Conservation (phyloP, 2,888 invertebrate species). For the Epinotia brunnichana region DNA sequence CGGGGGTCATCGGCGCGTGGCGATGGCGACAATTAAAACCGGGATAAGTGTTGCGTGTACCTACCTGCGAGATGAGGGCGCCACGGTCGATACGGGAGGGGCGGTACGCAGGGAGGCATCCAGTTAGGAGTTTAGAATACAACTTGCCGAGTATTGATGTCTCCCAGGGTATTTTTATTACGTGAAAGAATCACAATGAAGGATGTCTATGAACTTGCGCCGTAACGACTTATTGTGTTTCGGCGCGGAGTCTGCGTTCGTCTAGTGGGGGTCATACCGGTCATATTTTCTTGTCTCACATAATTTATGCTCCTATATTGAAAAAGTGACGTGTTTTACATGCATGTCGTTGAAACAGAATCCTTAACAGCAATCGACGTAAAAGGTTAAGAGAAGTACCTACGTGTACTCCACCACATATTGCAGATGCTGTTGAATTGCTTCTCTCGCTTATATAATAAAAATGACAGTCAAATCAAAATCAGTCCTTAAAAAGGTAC, state of each 20-base stretch:
- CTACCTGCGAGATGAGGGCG: constrained; percentile 82
- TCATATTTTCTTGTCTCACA: constrained; percentile 18
- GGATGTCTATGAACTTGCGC: constrained; percentile 45
- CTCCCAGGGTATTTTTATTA: constrained; percentile 63
- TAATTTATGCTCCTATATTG: neutral
- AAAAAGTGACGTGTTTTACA: neutral
- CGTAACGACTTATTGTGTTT: constrained; percentile 50
- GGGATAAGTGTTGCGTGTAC: constrained; percentile 83
- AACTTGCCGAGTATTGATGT: constrained; percentile 77
- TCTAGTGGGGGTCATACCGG: constrained; percentile 43
- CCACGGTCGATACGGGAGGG: constrained; percentile 77
- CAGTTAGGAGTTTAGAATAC: constrained; percentile 80
- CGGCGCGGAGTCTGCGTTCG: constrained; percentile 39
- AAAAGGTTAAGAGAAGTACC: neutral
- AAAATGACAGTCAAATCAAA: no score
- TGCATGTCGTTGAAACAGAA: constrained; percentile 3
- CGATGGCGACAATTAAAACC: constrained; percentile 83
- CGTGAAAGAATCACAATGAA: constrained; percentile 52
- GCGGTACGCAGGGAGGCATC: constrained; percentile 64
- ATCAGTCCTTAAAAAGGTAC: no score
- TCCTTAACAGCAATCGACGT: neutral
- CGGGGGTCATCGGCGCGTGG: constrained; percentile 79
- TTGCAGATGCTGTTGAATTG: no score
- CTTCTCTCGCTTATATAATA: no score
- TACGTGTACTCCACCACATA: neutral